Percentiles rank a stretch among this genome's conserved stretches.
phyloP scores from a whole-genome alignment of 2,113 vertebrate genomes.

The Columbina picui region DNA sequence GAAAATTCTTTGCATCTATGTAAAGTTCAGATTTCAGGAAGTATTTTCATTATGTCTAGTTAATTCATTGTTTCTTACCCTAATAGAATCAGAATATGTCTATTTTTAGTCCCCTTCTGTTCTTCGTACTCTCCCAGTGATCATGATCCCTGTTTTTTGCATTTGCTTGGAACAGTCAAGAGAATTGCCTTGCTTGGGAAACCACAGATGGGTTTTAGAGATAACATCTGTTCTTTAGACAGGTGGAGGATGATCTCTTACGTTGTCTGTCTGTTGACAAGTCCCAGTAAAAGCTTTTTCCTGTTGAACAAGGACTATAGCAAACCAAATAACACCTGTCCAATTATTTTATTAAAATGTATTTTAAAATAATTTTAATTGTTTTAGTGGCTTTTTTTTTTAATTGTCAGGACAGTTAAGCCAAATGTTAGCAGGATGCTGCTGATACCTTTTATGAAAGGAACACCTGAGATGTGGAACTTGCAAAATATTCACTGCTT shows the following conservation, averaged over 20 bases:
- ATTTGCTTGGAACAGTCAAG: conserved; percentile 2
- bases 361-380: neutral
- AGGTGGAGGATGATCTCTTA: neutral
- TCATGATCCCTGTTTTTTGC: neutral
- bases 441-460: neutral
- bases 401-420: neutral
- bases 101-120: neutral
- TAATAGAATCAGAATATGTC: neutral
- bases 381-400: neutral
- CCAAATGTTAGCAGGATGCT: neutral
- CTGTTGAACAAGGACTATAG: neutral
- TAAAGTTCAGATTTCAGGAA: neutral
- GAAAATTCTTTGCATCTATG: neutral
- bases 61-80: neutral
- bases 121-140: neutral
- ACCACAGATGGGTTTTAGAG: neutral
- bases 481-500: neutral
- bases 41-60: neutral
- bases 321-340: neutral
- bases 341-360: neutral
- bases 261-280: neutral
- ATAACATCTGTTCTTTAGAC: conserved; percentile 36
- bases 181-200: neutral
- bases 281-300: neutral
- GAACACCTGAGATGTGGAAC: neutral